phyloP scores from a whole-genome alignment of 2,797 vertebrate species.

The Rachycentron canadum region DNA sequence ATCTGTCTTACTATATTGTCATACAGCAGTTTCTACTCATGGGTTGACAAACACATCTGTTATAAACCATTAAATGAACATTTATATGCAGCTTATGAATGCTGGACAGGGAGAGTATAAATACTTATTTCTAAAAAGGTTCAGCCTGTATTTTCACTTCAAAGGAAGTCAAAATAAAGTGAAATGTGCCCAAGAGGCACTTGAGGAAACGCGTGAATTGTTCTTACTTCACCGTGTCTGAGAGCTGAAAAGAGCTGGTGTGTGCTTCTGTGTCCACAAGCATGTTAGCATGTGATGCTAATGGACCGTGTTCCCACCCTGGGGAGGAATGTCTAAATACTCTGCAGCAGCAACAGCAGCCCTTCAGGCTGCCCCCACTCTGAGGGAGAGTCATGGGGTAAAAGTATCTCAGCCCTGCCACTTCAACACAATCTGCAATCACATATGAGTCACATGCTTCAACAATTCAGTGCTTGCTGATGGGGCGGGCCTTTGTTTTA shows the following conservation, averaged over 20 bases:
- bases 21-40: too few relatives aligned
- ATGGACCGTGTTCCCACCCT: conserved; percentile 71
- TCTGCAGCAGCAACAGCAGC: conserved; percentile 40
- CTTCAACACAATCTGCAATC: conserved; percentile 63
- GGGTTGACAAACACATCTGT: neutral
- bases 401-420: conserved; percentile 55
- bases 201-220: conserved; percentile 40
- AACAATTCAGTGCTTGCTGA: conserved; percentile 29
- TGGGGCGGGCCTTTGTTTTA: conserved; percentile 62
- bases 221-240: conserved; percentile 45
- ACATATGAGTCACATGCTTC: conserved; percentile 75
- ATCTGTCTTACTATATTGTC: too few relatives aligned
- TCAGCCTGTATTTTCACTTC: conserved; percentile 22
- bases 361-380: conserved; percentile 58
- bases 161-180: conserved; percentile 23
- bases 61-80: neutral
- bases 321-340: conserved; percentile 74
- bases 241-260: conserved; percentile 19
- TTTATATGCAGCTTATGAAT: neutral
- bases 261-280: conserved; percentile 41
- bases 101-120: neutral
- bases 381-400: conserved; percentile 64
- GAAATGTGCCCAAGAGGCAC: conserved; percentile 12
- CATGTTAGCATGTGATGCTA: conserved; percentile 75
- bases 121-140: neutral